phyloP scores from a whole-genome alignment of 1,140 invertebrate genomes.

The Cyphomyrmex costatus region DNA sequence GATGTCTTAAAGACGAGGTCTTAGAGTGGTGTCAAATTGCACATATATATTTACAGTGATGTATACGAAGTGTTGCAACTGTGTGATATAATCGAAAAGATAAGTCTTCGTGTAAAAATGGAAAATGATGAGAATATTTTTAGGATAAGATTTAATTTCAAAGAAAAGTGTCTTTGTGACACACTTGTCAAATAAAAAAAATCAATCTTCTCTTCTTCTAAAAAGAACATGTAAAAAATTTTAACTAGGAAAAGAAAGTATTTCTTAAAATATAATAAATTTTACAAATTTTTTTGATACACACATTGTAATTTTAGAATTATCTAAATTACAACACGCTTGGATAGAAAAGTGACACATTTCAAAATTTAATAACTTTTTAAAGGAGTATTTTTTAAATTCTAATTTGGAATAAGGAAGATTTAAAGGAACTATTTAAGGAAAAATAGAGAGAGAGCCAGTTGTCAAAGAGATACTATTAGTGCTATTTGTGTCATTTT shows the following conservation, averaged over 20 bases:
- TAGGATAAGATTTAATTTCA: neutral
- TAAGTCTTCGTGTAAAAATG: neutral
- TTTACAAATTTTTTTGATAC: neutral
- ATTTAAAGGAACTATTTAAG: too few relatives aligned
- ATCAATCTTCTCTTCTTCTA: neutral
- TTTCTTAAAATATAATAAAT: neutral
- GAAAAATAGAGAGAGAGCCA: too few relatives aligned
- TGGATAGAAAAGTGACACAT: too few relatives aligned
- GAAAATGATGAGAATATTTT: neutral
- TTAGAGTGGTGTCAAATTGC: constrained; percentile 13
- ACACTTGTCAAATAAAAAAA: neutral
- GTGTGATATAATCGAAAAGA: neutral
- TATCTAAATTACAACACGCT: neutral
- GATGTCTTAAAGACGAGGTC: constrained; percentile 4
- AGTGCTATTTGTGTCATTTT: too few relatives aligned
- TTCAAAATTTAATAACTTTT: too few relatives aligned
- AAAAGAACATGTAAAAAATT: neutral
- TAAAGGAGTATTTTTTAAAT: too few relatives aligned
- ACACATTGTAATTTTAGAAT: too few relatives aligned
- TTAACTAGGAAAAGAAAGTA: neutral
- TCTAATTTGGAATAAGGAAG: too few relatives aligned
- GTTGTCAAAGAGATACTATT: too few relatives aligned
- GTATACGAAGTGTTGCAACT: neutral
- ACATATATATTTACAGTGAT: neutral
- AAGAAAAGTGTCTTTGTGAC: neutral